These are phyloP conservation scores for Intoshia linei DNA, from an alignment of 1,140 invertebrate genomes.

Conservation along the genomic window DNA sequence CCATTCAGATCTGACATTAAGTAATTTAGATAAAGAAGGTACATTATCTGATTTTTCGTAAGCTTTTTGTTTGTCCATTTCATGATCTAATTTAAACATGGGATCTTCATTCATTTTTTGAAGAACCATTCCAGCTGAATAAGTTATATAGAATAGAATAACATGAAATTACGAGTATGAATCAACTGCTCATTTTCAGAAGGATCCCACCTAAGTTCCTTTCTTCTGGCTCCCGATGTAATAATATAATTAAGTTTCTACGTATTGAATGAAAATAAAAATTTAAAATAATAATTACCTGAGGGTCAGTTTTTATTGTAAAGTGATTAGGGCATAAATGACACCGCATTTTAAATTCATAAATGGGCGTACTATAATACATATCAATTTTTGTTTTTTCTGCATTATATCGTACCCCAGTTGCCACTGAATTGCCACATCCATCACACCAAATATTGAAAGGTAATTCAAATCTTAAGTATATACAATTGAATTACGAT, in stretches of 20 bases:
- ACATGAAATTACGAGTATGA: neutral
- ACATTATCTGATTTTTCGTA: conserved; percentile 35
- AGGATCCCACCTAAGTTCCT: conserved; percentile 91
- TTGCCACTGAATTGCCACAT: conserved; percentile 85
- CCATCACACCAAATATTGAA: conserved; percentile 98
- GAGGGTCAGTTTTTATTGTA: conserved; percentile 91
- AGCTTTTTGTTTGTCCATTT: conserved; percentile 39
- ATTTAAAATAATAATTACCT: conserved; percentile 28
- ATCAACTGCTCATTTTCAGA: conserved; percentile 40
- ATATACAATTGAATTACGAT: conserved; percentile 6
- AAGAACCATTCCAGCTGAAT: conserved; percentile 47
- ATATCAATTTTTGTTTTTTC: conserved; percentile 92
- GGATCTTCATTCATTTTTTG: conserved; percentile 58
- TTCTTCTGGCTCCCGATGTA: conserved; percentile 56
- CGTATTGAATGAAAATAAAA: conserved; percentile 11
- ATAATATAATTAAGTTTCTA: conserved; percentile 89
- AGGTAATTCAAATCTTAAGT: conserved; percentile 72
- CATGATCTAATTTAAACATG: conserved; percentile 76
- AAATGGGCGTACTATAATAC: conserved; percentile 86
- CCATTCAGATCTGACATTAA: conserved; percentile 43
- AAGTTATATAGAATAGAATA: neutral
- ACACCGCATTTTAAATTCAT: conserved; percentile 95
- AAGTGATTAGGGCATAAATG: conserved; percentile 85
- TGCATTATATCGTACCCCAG: conserved; percentile 90
- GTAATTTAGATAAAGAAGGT: conserved; percentile 35